Percentiles rank a stretch among this genome's conserved stretches.
Conservation (phyloP, 2,888 invertebrate genomes). For the Podabrus alpinus region DNA sequence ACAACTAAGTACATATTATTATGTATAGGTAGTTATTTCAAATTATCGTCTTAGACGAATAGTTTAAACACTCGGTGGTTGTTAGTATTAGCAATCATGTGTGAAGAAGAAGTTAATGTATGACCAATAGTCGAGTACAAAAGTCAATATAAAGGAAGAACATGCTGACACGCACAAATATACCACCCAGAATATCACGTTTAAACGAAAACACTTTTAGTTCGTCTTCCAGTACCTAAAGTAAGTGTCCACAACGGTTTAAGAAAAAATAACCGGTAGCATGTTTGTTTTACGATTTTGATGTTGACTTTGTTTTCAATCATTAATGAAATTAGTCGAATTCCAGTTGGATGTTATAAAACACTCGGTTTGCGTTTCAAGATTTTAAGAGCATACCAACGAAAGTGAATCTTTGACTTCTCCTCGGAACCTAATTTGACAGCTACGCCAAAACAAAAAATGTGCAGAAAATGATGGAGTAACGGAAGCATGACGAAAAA, state of each 20-base stretch:
- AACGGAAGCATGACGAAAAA: background rate
- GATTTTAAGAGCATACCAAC: background rate
- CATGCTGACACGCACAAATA: conserved; percentile 28
- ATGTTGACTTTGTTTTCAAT: conserved; percentile 32
- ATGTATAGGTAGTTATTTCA: conserved; percentile 25
- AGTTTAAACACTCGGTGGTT: conserved; percentile 27
- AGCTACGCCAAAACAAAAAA: no score
- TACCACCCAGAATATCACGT: conserved; percentile 22
- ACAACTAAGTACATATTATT: conserved; percentile 7
- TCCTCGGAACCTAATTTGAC: no score
- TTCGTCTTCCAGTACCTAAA: background rate
- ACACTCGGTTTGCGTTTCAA: background rate
- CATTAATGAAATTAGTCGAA: background rate
- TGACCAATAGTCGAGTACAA: conserved; percentile 25
- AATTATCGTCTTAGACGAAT: conserved; percentile 26
- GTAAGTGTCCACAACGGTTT: conserved; percentile 4
- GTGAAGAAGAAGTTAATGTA: conserved; percentile 31
- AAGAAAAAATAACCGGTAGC: conserved; percentile 31
- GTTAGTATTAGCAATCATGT: conserved; percentile 23
- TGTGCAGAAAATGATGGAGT: no score
- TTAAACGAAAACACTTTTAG: background rate
- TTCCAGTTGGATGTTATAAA: background rate
- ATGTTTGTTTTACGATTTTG: conserved; percentile 32
- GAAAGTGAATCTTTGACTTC: background rate
- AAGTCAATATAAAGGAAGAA: conserved; percentile 21